Evolutionary conservation across 2,888 invertebrate species (phyloP).

Genomic region (Heliconius charithonia): DNA sequence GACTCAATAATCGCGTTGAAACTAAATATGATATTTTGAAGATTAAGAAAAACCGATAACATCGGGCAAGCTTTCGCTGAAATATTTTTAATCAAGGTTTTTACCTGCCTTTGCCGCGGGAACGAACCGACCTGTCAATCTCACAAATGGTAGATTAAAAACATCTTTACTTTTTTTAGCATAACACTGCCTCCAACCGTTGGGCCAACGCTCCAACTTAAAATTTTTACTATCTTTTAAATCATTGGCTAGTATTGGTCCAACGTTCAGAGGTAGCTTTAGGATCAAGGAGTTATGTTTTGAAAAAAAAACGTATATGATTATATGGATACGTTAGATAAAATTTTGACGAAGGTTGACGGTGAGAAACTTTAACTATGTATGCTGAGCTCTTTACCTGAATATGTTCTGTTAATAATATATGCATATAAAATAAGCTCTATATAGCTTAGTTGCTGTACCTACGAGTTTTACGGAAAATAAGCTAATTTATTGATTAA

Average conservation of each 20-base stretch:
- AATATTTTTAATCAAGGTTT: conserved; percentile 82
- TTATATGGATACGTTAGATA: conserved; percentile 79
- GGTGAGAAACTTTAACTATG: conserved; percentile 59
- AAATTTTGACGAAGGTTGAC: conserved; percentile 81
- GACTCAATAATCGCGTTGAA: conserved; percentile 8
- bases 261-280: conserved; percentile 58
- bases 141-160: conserved; percentile 82
- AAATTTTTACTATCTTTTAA: neutral
- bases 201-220: conserved; percentile 14
- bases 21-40: conserved; percentile 42
- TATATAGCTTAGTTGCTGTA: too few relatives aligned
- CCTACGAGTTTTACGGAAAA: neutral
- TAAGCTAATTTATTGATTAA: neutral
- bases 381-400: conserved; percentile 52
- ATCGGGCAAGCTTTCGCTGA: conserved; percentile 72
- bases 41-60: conserved; percentile 56
- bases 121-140: conserved; percentile 82
- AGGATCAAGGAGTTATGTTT: conserved; percentile 79
- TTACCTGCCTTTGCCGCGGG: conserved; percentile 75
- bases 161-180: conserved; percentile 76
- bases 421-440: neutral
- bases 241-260: conserved; percentile 2
- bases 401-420: conserved; percentile 31
- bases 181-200: conserved; percentile 19
- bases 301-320: conserved; percentile 68